A percentile compares a stretch with the other conserved stretches of the same genome.
Evolutionary conservation across 2,113 vertebrate genomes (phyloP).

Genomic region (Poecile atricapillus): DNA sequence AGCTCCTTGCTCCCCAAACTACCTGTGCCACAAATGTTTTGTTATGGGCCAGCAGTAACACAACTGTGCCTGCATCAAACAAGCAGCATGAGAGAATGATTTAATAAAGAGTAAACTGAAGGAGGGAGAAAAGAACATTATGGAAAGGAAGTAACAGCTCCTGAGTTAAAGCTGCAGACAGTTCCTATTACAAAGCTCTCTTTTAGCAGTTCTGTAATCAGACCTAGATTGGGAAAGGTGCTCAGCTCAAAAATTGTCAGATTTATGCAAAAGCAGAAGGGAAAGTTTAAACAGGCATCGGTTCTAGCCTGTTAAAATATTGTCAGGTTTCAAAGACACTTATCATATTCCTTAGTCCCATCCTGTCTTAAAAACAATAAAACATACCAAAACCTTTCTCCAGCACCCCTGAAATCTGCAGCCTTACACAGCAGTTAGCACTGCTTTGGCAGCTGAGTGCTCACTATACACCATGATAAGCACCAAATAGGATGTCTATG

Average conservation of each 20-base stretch:
- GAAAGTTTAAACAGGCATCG: neutral
- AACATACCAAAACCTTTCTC: neutral
- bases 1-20: neutral
- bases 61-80: neutral
- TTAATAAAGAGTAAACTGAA: constrained; percentile 1
- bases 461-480: neutral
- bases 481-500: neutral
- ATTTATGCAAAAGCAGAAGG: neutral
- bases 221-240: neutral
- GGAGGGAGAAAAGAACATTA: neutral
- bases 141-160: neutral
- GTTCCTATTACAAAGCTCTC: constrained; percentile 12
- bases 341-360: neutral
- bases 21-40: constrained; percentile 14
- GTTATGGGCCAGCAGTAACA: neutral
- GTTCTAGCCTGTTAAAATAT: neutral
- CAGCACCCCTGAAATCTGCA: neutral
- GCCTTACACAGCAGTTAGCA: neutral
- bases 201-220: neutral
- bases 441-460: neutral
- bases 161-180: neutral
- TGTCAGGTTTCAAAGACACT: neutral
- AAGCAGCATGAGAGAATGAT: neutral
- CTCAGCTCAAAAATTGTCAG: neutral
- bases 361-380: neutral